Evolutionary conservation across 2,888 invertebrate genomes (phyloP).

Genomic region (Salticus scenicus): DNA sequence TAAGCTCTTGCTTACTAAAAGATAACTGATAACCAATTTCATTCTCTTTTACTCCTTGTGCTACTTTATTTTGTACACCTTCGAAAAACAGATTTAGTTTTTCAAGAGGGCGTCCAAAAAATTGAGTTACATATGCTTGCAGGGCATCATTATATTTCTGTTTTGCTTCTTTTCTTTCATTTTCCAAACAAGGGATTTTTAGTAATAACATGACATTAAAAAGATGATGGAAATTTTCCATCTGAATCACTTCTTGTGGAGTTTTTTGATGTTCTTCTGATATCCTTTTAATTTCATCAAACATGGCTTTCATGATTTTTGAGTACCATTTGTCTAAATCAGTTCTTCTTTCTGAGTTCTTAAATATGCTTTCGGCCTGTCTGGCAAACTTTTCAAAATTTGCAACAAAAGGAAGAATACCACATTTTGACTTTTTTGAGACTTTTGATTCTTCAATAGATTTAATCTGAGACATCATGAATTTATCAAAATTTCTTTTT

Average conservation of each 20-base stretch:
- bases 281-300: slow-evolving; percentile 86
- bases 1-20: slow-evolving; percentile 96
- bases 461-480: slow-evolving; percentile 80
- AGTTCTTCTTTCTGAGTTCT: slow-evolving; percentile 87
- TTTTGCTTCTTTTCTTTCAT: slow-evolving; percentile 91
- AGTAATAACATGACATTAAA: slow-evolving; percentile 89
- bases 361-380: slow-evolving; percentile 90
- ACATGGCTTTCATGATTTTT: slow-evolving; percentile 86
- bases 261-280: slow-evolving; percentile 91
- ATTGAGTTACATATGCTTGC: slow-evolving; percentile 92
- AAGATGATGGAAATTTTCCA: slow-evolving; percentile 97
- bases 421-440: slow-evolving; percentile 87
- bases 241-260: slow-evolving; percentile 92
- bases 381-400: slow-evolving; percentile 93
- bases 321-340: slow-evolving; percentile 95
- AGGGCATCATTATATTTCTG: slow-evolving; percentile 91
- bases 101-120: slow-evolving; percentile 94
- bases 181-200: slow-evolving; percentile 91
- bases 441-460: slow-evolving; percentile 85
- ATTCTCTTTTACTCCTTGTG: slow-evolving; percentile 94
- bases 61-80: slow-evolving; percentile 94
- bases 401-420: slow-evolving; percentile 89
- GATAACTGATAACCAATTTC: slow-evolving; percentile 98
- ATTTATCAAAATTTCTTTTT: slow-evolving; percentile 92
- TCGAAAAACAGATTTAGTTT: slow-evolving; percentile 96